Percentiles rank a stretch among this genome's conserved stretches.
Evolutionary conservation across 2,797 vertebrate genomes (phyloP).

Genomic region (Clamator glandarius): DNA sequence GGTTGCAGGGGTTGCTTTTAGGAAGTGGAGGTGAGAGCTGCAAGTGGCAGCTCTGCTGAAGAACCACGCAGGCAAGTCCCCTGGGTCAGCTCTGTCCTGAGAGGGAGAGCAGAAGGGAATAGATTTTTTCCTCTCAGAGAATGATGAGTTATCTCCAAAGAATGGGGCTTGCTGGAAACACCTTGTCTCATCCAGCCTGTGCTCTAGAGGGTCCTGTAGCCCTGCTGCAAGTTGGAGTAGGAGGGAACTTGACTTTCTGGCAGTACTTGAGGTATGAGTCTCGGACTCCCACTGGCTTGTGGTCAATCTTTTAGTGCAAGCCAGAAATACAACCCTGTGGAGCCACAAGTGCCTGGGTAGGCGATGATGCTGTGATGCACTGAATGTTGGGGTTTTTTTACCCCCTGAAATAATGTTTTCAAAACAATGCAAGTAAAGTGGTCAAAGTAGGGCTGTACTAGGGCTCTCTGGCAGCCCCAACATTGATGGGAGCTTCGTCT

Average conservation of each 20-base stretch:
- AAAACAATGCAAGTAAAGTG: background rate
- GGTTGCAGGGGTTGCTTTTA: background rate
- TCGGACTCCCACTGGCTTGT: background rate
- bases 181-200: background rate
- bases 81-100: background rate
- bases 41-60: background rate
- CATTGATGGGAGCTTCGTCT: background rate
- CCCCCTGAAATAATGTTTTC: background rate
- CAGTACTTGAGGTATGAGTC: background rate
- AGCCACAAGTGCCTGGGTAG: background rate
- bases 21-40: background rate
- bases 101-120: background rate
- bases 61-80: background rate
- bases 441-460: background rate
- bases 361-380: background rate
- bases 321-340: background rate
- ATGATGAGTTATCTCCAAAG: background rate
- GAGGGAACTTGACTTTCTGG: background rate
- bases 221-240: background rate
- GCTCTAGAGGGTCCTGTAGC: background rate
- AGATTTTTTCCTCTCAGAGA: background rate
- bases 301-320: background rate
- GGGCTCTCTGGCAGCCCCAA: background rate
- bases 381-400: rapidly evolving
- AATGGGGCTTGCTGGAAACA: background rate